Evolutionary conservation across 2,888 invertebrate species (phyloP).

Genomic region (Torymus texanus): DNA sequence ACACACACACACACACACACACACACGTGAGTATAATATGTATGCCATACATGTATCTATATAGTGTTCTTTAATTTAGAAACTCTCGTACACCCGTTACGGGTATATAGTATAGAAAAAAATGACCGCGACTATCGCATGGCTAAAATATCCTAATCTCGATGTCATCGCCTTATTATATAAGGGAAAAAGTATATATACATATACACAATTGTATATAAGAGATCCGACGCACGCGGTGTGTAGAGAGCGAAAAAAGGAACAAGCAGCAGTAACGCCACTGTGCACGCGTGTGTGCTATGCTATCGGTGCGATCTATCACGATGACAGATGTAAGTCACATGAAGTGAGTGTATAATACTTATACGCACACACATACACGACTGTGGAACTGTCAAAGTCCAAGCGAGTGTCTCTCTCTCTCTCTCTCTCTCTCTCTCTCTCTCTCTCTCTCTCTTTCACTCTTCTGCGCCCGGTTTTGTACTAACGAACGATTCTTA

Average conservation of each 20-base stretch:
- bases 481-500: constrained; percentile 23
- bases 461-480: constrained; percentile 18
- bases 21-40: too few species aligned
- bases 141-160: constrained; percentile 7
- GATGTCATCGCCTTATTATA: constrained; percentile 26
- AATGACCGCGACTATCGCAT: background rate
- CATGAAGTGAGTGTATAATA: background rate
- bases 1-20: too few species aligned
- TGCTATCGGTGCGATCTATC: constrained; percentile 32
- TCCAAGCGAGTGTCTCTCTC: background rate
- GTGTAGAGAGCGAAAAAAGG: too few species aligned
- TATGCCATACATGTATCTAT: too few species aligned
- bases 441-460: constrained; percentile 11
- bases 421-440: constrained; percentile 2
- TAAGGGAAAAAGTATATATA: background rate
- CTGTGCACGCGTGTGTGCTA: too few species aligned
- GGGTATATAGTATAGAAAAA: too few species aligned
- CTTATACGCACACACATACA: too few species aligned
- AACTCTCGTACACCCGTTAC: too few species aligned
- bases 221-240: background rate
- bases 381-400: constrained; percentile 29
- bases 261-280: too few species aligned
- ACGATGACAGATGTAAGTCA: constrained; percentile 39
- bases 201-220: background rate
- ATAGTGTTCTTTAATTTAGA: too few species aligned